These are phyloP conservation scores for Temnothorax rugatulus DNA, from an alignment of 2,888 invertebrate genomes.

Conservation along the genomic window DNA sequence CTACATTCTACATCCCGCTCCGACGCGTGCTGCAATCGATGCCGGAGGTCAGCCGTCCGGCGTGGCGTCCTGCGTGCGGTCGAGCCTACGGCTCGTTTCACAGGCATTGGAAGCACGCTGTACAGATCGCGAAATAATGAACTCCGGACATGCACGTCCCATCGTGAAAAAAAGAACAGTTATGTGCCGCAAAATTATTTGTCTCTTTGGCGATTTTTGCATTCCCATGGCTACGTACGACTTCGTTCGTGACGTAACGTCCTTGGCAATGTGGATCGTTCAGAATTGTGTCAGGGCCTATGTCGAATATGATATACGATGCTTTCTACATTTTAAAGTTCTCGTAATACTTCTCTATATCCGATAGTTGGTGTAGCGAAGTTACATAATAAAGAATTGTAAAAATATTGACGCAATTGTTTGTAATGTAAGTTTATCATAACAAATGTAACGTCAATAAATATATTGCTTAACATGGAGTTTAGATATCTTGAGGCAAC, in stretches of 20 bases:
- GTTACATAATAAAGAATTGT: slow-evolving; percentile 2
- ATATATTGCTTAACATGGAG: background rate
- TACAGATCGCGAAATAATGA: slow-evolving; percentile 32
- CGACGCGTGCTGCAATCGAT: slow-evolving; percentile 69
- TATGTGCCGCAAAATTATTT: background rate
- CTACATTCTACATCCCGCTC: slow-evolving; percentile 4
- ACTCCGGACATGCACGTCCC: background rate
- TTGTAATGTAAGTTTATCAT: background rate
- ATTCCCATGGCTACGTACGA: background rate
- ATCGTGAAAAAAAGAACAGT: background rate
- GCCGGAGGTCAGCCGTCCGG: slow-evolving; percentile 60
- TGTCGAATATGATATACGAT: background rate
- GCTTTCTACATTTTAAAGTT: background rate
- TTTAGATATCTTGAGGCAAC: background rate
- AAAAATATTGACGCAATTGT: background rate
- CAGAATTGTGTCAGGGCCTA: background rate
- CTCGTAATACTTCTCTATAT: background rate
- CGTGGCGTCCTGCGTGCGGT: slow-evolving; percentile 19
- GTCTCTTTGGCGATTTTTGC: background rate
- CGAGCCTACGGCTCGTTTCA: slow-evolving; percentile 58
- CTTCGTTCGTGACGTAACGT: background rate
- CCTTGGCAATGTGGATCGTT: background rate
- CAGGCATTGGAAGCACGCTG: background rate
- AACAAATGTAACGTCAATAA: background rate
- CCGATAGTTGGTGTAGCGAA: too few species aligned